These are phyloP conservation scores for Lucilia cuprina DNA, from an alignment of 1,140 invertebrate genomes.

Conservation along the genomic window DNA sequence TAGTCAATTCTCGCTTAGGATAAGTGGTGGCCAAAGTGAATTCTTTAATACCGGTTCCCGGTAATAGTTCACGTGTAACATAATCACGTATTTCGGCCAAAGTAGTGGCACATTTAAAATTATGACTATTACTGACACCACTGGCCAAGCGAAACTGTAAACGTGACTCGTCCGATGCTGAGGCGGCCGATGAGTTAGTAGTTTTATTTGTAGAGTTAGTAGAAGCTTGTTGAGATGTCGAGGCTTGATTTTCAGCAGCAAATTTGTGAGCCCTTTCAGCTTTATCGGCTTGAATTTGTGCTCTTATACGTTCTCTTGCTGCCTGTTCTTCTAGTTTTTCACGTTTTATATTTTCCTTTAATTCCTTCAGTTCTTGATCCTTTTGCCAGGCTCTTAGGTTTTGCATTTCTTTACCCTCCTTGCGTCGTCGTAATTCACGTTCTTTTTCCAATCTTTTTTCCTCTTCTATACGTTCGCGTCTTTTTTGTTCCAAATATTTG, in stretches of 20 bases:
- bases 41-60: conserved; percentile 58
- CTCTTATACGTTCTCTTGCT: conserved; percentile 72
- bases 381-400: conserved; percentile 74
- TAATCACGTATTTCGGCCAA: conserved; percentile 61
- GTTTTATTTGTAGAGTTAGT: conserved; percentile 50
- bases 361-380: conserved; percentile 76
- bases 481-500: conserved; percentile 69
- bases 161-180: conserved; percentile 70
- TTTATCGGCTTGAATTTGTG: conserved; percentile 78
- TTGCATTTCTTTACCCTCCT: conserved; percentile 74
- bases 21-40: conserved; percentile 81
- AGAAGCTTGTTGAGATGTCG: not conserved
- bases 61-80: conserved; percentile 54
- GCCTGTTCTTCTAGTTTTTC: conserved; percentile 73
- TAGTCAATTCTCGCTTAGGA: conserved; percentile 76
- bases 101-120: conserved; percentile 57
- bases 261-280: conserved; percentile 64
- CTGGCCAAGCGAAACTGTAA: conserved; percentile 86
- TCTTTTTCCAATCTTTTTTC: conserved; percentile 72
- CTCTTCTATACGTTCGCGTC: conserved; percentile 68
- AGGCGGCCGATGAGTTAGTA: conserved; percentile 36
- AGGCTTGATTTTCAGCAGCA: conserved; percentile 13
- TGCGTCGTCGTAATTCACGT: conserved; percentile 75
- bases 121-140: conserved; percentile 67
- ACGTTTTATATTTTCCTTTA: conserved; percentile 55